phyloP scores from a whole-genome alignment of 2,888 invertebrate species.

The Nemurella pictetii region DNA sequence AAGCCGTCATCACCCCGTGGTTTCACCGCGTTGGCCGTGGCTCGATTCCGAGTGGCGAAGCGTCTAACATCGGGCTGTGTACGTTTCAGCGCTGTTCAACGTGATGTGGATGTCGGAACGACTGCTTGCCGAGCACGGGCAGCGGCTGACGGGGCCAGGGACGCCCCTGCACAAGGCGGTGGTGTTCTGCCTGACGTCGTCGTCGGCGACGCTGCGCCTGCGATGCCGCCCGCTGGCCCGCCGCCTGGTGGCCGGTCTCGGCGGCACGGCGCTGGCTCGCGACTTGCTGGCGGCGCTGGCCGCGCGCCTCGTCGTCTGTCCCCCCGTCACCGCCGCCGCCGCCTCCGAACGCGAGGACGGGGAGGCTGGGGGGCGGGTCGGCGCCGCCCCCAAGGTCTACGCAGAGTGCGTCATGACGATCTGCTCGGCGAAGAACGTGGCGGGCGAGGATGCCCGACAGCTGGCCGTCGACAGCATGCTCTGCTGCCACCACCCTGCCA shows the following conservation, averaged over 20 bases:
- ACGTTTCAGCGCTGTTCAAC: conserved; percentile 63
- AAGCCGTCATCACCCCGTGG: too few relatives aligned
- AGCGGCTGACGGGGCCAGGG: conserved; percentile 66
- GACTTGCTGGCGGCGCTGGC: conserved; percentile 68
- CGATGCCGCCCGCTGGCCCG: conserved; percentile 64
- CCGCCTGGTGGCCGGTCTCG: conserved; percentile 62
- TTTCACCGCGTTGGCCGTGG: too few relatives aligned
- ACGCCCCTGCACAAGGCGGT: conserved; percentile 73
- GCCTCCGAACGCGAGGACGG: conserved; percentile 50
- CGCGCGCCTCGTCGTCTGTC: conserved; percentile 59
- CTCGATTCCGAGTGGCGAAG: too few relatives aligned
- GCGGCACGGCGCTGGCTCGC: conserved; percentile 65
- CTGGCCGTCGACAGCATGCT: conserved; percentile 69
- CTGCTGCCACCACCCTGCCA: conserved; percentile 75
- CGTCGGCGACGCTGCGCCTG: conserved; percentile 63
- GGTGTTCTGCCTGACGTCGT: conserved; percentile 67
- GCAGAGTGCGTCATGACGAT: conserved; percentile 52
- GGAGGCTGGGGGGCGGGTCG: conserved; percentile 49
- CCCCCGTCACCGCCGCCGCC: conserved; percentile 55
- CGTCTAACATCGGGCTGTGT: too few relatives aligned
- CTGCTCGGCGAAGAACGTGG: conserved; percentile 52
- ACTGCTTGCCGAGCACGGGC: conserved; percentile 69
- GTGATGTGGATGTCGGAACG: conserved; percentile 74
- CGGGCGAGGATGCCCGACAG: conserved; percentile 59
- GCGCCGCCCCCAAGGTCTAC: conserved; percentile 49